These are phyloP conservation scores for Daktulosphaira vitifoliae DNA, from an alignment of 1,140 invertebrate species.

Conservation along the genomic window DNA sequence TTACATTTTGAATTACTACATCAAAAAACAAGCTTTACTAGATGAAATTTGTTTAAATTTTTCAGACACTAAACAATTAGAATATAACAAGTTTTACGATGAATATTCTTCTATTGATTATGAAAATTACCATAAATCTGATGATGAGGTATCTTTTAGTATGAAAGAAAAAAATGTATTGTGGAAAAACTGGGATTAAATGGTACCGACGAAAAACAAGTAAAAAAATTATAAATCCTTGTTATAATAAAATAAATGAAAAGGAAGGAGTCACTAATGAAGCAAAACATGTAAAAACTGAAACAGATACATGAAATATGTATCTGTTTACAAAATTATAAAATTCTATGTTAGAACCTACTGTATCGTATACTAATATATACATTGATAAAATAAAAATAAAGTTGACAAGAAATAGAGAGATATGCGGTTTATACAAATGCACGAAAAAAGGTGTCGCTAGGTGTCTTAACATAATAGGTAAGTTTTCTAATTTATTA, in stretches of 20 bases:
- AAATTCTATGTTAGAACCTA: neutral
- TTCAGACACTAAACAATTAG: conserved; percentile 13
- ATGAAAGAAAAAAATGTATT: neutral
- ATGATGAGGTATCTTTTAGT: neutral
- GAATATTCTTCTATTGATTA: conserved; percentile 8
- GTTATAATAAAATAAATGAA: conserved; percentile 6
- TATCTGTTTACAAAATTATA: neutral
- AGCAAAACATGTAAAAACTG: conserved; percentile 1
- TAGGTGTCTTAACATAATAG: neutral
- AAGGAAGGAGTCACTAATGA: neutral
- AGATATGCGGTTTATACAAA: neutral
- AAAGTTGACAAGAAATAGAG: neutral
- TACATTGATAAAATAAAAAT: neutral
- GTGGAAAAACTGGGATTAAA: conserved; percentile 2
- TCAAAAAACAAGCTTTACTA: no score
- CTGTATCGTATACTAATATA: neutral
- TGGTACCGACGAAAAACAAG: neutral
- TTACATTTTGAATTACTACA: no score
- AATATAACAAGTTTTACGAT: conserved; percentile 3
- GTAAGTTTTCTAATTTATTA: conserved; percentile 36
- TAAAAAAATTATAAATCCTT: neutral
- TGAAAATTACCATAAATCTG: neutral
- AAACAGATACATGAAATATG: neutral
- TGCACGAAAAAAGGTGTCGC: neutral
- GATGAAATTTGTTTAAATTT: conserved; percentile 2